These are phyloP conservation scores for Trachymyrmex cornetzi DNA, from an alignment of 1,140 invertebrate genomes.

Conservation along the genomic window DNA sequence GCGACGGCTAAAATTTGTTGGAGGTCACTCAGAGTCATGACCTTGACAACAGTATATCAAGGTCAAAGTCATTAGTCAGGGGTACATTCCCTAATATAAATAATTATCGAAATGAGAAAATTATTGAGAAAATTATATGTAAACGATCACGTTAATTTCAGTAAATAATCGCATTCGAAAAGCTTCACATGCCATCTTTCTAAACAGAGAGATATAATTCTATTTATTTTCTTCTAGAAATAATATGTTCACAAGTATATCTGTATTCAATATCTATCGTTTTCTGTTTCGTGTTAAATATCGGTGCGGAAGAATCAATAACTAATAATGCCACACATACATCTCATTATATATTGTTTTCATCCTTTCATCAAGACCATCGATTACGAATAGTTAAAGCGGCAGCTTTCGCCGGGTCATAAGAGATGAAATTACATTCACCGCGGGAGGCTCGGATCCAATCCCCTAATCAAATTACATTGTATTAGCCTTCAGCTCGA, in stretches of 20 bases:
- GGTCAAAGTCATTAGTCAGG: too few species aligned
- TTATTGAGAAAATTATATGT: not conserved
- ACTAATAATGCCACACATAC: too few species aligned
- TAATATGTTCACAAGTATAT: not conserved
- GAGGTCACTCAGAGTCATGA: too few species aligned
- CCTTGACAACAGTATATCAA: too few species aligned
- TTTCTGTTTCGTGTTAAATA: not conserved
- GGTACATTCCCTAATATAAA: too few species aligned
- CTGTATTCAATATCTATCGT: not conserved
- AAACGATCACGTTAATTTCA: not conserved
- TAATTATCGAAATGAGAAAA: too few species aligned
- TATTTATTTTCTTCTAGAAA: not conserved
- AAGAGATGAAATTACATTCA: slow-evolving; percentile 47
- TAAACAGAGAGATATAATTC: not conserved
- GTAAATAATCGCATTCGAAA: not conserved
- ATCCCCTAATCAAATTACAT: slow-evolving; percentile 57
- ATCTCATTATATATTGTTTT: not conserved
- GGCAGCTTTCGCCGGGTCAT: slow-evolving; percentile 2
- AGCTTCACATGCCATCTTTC: not conserved
- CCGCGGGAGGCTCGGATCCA: not conserved
- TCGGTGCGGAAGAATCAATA: not conserved
- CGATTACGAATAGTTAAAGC: slow-evolving; percentile 10
- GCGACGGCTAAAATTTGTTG: too few species aligned
- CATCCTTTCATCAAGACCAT: slow-evolving; percentile 13
- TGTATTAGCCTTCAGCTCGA: slow-evolving; percentile 57